A percentile compares a stretch with the other conserved stretches of the same genome.
These are phyloP conservation scores for Cecropterus lyciades DNA, from an alignment of 1,140 invertebrate genomes.

Conservation along the genomic window DNA sequence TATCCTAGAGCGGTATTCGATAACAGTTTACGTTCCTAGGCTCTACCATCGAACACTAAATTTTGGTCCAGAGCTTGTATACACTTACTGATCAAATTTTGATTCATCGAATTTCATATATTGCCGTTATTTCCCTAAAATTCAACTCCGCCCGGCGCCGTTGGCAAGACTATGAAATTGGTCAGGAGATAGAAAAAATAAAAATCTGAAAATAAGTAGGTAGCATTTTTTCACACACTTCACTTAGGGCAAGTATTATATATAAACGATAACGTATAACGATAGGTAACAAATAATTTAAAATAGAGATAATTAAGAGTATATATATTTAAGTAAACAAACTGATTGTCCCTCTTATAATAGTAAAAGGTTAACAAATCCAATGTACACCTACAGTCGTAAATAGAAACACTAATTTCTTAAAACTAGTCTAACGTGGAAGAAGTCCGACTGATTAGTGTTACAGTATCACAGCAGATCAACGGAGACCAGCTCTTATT, in stretches of 20 bases:
- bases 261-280: constrained; percentile 73
- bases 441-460: constrained; percentile 73
- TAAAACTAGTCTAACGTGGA: constrained; percentile 77
- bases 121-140: constrained; percentile 66
- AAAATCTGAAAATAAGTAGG: constrained; percentile 84
- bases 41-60: constrained; percentile 76
- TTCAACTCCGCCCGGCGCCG: constrained; percentile 59
- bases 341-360: constrained; percentile 67
- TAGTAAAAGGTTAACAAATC: constrained; percentile 75
- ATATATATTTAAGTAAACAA: constrained; percentile 63
- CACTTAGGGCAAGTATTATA: constrained; percentile 66
- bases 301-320: constrained; percentile 63
- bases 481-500: constrained; percentile 57
- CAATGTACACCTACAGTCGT: constrained; percentile 66
- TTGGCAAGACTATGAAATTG: constrained; percentile 73
- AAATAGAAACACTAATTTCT: constrained; percentile 77
- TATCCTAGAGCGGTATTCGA: constrained; percentile 59
- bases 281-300: constrained; percentile 72
- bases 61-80: constrained; percentile 56
- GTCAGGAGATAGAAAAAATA: constrained; percentile 82
- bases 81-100: constrained; percentile 69
- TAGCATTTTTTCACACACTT: constrained; percentile 81
- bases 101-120: constrained; percentile 65
- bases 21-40: constrained; percentile 49
- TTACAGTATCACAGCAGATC: constrained; percentile 80